phyloP scores from a whole-genome alignment of 2,113 vertebrate species.

The Nyctereutes procyonoides region DNA sequence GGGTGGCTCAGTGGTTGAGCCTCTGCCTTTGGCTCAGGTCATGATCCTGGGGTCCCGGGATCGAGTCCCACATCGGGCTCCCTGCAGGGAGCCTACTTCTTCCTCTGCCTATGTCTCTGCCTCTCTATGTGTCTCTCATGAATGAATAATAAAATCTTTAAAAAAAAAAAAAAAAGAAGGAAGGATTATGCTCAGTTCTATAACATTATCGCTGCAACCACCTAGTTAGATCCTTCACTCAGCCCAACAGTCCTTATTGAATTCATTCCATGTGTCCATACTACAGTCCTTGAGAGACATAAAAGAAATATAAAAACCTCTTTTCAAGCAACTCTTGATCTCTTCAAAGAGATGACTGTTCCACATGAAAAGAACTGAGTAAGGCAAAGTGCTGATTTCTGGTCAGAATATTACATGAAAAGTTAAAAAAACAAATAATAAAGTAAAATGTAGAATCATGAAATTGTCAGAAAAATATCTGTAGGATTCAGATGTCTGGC shows the following conservation, averaged over 20 bases:
- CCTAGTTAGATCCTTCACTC: background rate
- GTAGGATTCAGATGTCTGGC: background rate
- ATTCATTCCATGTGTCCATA: background rate
- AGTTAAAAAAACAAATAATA: background rate
- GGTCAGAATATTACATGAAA: background rate
- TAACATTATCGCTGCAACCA: background rate
- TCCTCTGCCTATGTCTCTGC: no score
- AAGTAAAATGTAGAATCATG: background rate
- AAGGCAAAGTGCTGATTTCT: slow-evolving; percentile 27
- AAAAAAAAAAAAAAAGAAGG: background rate
- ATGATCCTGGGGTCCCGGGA: no score
- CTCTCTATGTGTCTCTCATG: no score
- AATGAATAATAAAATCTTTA: no score
- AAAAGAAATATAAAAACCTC: background rate
- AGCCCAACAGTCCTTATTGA: background rate
- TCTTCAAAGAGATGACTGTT: background rate
- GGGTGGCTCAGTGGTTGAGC: no score
- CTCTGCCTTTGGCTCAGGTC: no score
- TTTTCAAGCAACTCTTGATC: slow-evolving; percentile 40
- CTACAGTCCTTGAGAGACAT: background rate
- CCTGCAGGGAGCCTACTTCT: no score
- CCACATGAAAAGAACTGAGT: background rate
- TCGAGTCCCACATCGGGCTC: no score
- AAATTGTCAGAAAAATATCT: background rate
- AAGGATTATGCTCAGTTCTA: background rate